Evolutionary conservation across 2,888 invertebrate species (phyloP), one percentile per base, ranked within the genome.

Genomic region (Opisthograptis luteolata): DNA sequence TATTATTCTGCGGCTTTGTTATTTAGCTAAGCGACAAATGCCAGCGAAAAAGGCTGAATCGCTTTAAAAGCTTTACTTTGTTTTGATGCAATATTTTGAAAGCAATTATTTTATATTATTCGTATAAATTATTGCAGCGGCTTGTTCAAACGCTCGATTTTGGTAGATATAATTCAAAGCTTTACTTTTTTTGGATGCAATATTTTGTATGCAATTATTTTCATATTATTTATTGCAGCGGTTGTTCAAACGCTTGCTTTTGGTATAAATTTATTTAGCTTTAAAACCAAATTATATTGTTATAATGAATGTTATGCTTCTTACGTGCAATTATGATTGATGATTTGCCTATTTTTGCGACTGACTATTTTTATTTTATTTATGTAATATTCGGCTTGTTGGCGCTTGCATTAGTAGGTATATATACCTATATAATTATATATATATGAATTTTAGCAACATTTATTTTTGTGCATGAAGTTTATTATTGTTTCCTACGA

Each of bases 11-110:
- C 32, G 27, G 35, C 45, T 35, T 20, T 13, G 17, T 13, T 27
- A 20, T 25, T 45, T 39, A 45, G 27, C 27, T 47, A 19, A 17
- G 22, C 20, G 35, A 40, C 30, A 37, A 25, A 28, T 20, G 34
- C 27, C 10, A 24, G 41, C 22, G 7, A 44, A 40, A 30, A 39
- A 55, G 51, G 50, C 52, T 52, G 51, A 54, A 20, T 44, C 35
- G 60, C 58, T 55, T 60, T 44, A 13, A 44, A 55, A 53, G 60
- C 58, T 55, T 60, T 40, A 53, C 58, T 55, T 60, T 40, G 50
- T 47, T 43, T 40, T 25, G 28, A 47, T 57, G 60, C 57, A 57
- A 60, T 55, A 47, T 49, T 55, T 49, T 39, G n/a, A 22, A 34
- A 14, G 41, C 37, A 24, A 36, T 28, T 31, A 42, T 37, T 43